Evolutionary conservation across 2,888 invertebrate species (phyloP).

Genomic region (Asteroscopus sphinx): DNA sequence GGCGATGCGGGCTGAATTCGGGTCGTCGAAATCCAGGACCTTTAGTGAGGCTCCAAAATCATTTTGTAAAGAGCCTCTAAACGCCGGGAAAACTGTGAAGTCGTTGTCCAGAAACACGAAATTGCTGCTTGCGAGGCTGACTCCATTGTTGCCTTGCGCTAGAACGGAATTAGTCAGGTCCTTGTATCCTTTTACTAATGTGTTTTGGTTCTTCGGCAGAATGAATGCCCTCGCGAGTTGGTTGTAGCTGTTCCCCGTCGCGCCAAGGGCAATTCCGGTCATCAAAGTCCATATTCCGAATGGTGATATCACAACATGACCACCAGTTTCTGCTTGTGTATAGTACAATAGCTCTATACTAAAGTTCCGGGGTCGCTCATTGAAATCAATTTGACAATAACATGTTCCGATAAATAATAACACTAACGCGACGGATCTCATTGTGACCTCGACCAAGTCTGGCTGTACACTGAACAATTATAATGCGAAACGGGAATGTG

Average conservation of each 20-base stretch:
- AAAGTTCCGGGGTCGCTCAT: slow-evolving; percentile 81
- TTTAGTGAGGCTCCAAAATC: slow-evolving; percentile 80
- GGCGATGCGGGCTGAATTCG: slow-evolving; percentile 75
- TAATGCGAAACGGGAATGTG: slow-evolving; percentile 70
- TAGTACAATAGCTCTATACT: slow-evolving; percentile 82
- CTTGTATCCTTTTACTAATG: slow-evolving; percentile 73
- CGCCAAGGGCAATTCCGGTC: slow-evolving; percentile 82
- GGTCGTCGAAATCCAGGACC: slow-evolving; percentile 78
- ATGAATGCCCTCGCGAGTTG: slow-evolving; percentile 77
- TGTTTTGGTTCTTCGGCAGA: slow-evolving; percentile 69
- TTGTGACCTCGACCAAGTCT: slow-evolving; percentile 69
- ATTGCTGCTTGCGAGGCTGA: slow-evolving; percentile 77
- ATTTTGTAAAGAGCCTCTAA: slow-evolving; percentile 66
- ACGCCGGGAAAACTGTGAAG: slow-evolving; percentile 72
- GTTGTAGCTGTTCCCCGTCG: slow-evolving; percentile 74
- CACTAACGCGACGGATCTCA: slow-evolving; percentile 69
- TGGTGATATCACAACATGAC: slow-evolving; percentile 85
- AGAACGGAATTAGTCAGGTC: slow-evolving; percentile 72
- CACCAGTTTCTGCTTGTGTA: slow-evolving; percentile 76
- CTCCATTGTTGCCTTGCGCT: slow-evolving; percentile 72
- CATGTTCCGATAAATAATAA: slow-evolving; percentile 70
- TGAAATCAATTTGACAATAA: slow-evolving; percentile 76
- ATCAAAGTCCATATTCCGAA: slow-evolving; percentile 87
- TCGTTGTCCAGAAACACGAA: slow-evolving; percentile 81
- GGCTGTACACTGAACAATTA: slow-evolving; percentile 72